Percentiles rank a stretch among this genome's conserved stretches.
Evolutionary conservation across 1,140 invertebrate genomes (phyloP).

Genomic region (Papilio glaucus): DNA sequence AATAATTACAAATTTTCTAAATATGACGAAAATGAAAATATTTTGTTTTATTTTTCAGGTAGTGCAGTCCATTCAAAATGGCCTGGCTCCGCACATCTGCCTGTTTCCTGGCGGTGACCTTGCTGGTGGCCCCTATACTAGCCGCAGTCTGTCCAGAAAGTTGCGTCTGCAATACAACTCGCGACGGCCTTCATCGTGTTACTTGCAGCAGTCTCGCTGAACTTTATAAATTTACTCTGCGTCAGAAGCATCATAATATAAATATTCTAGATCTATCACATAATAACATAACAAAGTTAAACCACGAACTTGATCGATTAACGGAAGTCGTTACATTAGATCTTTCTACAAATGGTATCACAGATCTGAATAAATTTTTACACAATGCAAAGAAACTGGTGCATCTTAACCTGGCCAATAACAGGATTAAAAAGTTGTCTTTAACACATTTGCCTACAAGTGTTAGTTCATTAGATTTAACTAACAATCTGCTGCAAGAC

Average conservation of each 20-base stretch:
- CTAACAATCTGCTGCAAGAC: constrained; percentile 84
- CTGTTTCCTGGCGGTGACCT: constrained; percentile 60
- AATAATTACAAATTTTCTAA: neutral
- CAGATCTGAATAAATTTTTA: constrained; percentile 83
- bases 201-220: constrained; percentile 73
- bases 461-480: constrained; percentile 85
- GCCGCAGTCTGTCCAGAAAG: constrained; percentile 69
- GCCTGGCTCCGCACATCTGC: constrained; percentile 57
- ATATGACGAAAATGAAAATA: neutral
- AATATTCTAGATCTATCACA: constrained; percentile 85
- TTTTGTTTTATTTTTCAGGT: constrained; percentile 67
- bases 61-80: constrained; percentile 63
- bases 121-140: constrained; percentile 60
- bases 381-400: constrained; percentile 84
- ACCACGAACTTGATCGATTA: constrained; percentile 82
- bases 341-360: constrained; percentile 84
- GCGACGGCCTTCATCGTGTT: constrained; percentile 73
- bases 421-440: constrained; percentile 82
- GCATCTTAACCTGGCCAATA: constrained; percentile 84
- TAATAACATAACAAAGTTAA: constrained; percentile 83
- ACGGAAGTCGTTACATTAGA: constrained; percentile 84
- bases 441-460: constrained; percentile 83
- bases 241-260: constrained; percentile 81
- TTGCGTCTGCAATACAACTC: constrained; percentile 73
- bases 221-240: constrained; percentile 77